Evolutionary conservation across 2,797 vertebrate genomes (phyloP).

Genomic region (Cuniculus paca): DNA sequence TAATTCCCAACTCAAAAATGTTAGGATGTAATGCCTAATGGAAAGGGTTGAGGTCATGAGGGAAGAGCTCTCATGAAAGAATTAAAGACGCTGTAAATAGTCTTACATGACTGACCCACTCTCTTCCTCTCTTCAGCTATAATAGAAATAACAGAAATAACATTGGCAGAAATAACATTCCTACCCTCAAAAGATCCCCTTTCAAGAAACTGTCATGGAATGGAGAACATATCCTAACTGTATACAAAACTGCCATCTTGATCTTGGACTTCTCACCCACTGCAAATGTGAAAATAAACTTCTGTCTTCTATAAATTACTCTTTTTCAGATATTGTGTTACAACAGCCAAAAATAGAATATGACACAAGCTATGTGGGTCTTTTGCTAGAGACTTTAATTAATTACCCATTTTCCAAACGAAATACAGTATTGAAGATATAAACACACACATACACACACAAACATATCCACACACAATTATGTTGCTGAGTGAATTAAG

Average conservation of each 20-base stretch:
- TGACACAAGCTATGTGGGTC: background rate
- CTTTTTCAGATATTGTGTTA: background rate
- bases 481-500: background rate
- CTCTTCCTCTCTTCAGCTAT: too few relatives aligned
- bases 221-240: too few relatives aligned
- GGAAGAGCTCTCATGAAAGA: background rate
- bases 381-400: background rate
- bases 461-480: background rate
- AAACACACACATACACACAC: background rate
- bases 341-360: background rate
- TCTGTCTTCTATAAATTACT: background rate
- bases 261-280: background rate
- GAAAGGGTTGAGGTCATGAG: background rate
- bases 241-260: too few relatives aligned
- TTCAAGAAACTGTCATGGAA: background rate
- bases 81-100: background rate
- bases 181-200: background rate
- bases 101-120: background rate
- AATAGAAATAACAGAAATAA: too few relatives aligned
- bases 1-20: background rate
- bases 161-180: too few relatives aligned
- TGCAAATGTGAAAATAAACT: too few relatives aligned
- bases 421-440: background rate
- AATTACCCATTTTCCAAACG: background rate
- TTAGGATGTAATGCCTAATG: background rate